Percentiles rank a stretch among this genome's conserved stretches.
Conservation (phyloP, 2,797 vertebrate genomes). For the Crocidura indochinensis region DNA sequence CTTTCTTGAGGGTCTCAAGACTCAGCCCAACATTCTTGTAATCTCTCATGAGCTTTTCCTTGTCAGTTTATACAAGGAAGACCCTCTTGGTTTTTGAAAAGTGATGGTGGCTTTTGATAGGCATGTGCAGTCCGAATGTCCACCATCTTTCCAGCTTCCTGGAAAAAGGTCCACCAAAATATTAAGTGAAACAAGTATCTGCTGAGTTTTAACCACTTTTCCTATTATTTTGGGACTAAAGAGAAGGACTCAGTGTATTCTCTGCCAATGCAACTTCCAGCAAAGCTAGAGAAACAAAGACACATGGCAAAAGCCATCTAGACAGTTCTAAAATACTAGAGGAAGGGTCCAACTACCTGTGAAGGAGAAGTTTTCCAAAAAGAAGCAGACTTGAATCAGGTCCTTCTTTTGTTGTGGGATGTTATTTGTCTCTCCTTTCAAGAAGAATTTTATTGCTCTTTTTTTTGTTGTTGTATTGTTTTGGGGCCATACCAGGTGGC, state of each 20-base stretch:
- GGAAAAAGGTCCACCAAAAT: not conserved
- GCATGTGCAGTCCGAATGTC: too few relatives aligned
- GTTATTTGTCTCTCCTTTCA: not conserved
- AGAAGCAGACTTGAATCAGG: not conserved
- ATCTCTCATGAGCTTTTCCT: too few relatives aligned
- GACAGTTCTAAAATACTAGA: not conserved
- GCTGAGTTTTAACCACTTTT: not conserved
- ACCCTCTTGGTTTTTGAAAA: too few relatives aligned
- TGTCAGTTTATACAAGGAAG: too few relatives aligned
- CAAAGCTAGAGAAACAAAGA: not conserved
- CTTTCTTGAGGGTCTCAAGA: too few relatives aligned
- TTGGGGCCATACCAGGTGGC: too few relatives aligned
- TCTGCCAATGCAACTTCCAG: constrained; percentile 9
- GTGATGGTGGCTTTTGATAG: too few relatives aligned
- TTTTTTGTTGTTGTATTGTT: too few relatives aligned
- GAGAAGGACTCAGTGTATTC: not conserved
- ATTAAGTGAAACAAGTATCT: constrained; percentile 57
- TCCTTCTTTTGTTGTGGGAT: not conserved
- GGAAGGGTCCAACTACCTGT: not conserved
- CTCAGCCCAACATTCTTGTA: too few relatives aligned
- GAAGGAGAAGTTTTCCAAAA: not conserved
- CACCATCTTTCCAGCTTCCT: too few relatives aligned
- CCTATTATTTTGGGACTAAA: not conserved
- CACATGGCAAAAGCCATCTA: not conserved
- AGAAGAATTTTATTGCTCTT: not conserved